Conservation (phyloP, 1,140 invertebrate genomes). For the Sitodiplosis mosellana region DNA sequence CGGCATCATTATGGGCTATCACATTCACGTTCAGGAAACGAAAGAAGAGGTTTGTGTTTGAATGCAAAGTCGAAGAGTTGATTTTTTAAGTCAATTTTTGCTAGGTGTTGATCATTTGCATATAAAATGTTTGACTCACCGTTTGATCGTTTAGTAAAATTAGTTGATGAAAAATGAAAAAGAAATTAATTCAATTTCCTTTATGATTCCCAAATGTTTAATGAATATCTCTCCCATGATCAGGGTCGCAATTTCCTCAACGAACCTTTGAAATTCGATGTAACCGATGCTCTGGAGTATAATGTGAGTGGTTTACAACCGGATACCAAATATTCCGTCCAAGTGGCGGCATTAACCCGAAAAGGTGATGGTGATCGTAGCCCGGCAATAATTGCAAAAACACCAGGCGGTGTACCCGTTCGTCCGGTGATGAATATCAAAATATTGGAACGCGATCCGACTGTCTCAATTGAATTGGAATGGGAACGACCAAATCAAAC, state of each 20-base stretch:
- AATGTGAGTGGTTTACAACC: constrained; percentile 80
- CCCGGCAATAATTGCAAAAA: constrained; percentile 59
- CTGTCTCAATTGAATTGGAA: constrained; percentile 70
- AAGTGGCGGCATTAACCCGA: constrained; percentile 82
- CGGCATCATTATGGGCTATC: constrained; percentile 92
- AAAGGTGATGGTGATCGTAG: constrained; percentile 89
- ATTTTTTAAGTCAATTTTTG: too few relatives aligned
- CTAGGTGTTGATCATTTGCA: too few relatives aligned
- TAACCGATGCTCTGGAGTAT: constrained; percentile 60
- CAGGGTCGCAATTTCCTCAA: constrained; percentile 63
- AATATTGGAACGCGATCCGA: constrained; percentile 62
- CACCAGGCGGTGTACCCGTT: constrained; percentile 83
- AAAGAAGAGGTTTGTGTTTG: constrained; percentile 49
- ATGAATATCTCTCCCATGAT: constrained; percentile 7
- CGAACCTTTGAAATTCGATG: constrained; percentile 67
- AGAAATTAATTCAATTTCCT: neutral
- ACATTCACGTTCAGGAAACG: constrained; percentile 86
- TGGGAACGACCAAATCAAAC: constrained; percentile 77
- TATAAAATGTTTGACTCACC: too few relatives aligned
- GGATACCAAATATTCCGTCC: constrained; percentile 79
- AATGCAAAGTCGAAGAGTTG: neutral
- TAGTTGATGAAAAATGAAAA: neutral
- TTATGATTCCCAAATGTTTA: neutral
- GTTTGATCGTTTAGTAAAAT: too few relatives aligned
- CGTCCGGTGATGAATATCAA: constrained; percentile 70